These are phyloP conservation scores for Epizoanthus ramosus DNA, from an alignment of 92 coral and sea anemone genomes.

Conservation along the genomic window DNA sequence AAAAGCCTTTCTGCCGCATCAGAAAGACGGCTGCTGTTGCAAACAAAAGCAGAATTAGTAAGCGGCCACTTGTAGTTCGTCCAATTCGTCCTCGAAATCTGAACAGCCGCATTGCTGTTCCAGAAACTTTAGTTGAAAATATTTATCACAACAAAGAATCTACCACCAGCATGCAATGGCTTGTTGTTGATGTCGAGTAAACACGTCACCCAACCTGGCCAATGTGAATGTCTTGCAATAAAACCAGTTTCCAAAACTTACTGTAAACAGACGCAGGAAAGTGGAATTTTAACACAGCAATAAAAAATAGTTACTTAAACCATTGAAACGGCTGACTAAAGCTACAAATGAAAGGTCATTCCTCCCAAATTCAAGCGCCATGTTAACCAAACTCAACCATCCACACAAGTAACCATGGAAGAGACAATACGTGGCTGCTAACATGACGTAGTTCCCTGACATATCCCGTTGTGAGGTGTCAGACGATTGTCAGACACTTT, in stretches of 20 bases:
- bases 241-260: not conserved
- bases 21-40: not conserved
- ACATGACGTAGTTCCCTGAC: too few species aligned
- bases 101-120: constrained; percentile 32
- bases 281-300: not conserved
- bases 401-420: too few species aligned
- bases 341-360: too few species aligned
- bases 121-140: not conserved
- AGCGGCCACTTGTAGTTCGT: constrained; percentile 3
- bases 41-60: not conserved
- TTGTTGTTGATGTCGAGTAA: constrained; percentile 6
- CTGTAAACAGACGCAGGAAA: constrained; percentile 1
- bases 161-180: constrained; percentile 12
- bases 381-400: too few species aligned
- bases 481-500: too few species aligned
- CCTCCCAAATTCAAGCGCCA: too few species aligned
- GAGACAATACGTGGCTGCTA: too few species aligned
- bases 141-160: not conserved
- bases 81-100: constrained; percentile 24
- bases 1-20: constrained; percentile 15
- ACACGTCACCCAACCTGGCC: not conserved
- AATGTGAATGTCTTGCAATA: constrained; percentile 4
- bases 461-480: too few species aligned
- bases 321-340: not conserved
- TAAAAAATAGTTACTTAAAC: not conserved